Conservation (phyloP, 30 jellyfish, hydroid and myxozoan species). For the Hydra vulgaris region DNA sequence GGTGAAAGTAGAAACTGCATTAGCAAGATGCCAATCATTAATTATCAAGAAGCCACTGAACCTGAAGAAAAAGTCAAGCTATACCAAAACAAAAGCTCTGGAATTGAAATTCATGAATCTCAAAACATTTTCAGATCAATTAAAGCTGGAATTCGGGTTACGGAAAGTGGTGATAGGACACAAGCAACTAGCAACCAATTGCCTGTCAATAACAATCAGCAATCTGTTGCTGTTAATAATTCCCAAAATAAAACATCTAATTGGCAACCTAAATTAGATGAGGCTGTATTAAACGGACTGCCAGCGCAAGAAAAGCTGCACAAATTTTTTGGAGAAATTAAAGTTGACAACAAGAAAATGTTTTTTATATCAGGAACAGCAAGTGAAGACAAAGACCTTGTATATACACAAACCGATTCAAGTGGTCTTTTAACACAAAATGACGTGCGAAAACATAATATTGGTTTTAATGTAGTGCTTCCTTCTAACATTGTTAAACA, state of each 20-base stretch:
- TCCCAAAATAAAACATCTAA: conserved; percentile 22
- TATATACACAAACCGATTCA: conserved; percentile 13
- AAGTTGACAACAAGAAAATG: conserved; percentile 50
- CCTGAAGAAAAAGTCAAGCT: neutral
- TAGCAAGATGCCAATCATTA: conserved; percentile 18
- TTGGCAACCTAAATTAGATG: conserved; percentile 42
- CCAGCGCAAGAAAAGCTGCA: conserved; percentile 71
- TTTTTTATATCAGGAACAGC: conserved; percentile 78
- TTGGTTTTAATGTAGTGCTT: conserved; percentile 77
- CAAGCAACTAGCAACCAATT: conserved; percentile 96
- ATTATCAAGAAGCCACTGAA: conserved; percentile 6
- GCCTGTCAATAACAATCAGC: conserved; percentile 67
- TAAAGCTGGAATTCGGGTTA: neutral
- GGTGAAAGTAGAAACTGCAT: conserved; percentile 74
- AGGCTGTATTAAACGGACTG: conserved; percentile 31
- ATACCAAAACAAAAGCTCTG: neutral
- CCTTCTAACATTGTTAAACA: conserved; percentile 64
- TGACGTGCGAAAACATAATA: conserved; percentile 75
- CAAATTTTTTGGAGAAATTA: conserved; percentile 67
- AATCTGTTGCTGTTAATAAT: conserved; percentile 25
- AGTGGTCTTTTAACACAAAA: conserved; percentile 31
- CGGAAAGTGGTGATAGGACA: conserved; percentile 32
- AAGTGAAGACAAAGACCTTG: conserved; percentile 33
- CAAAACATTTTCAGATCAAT: neutral
- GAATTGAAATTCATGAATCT: neutral